phyloP scores from a whole-genome alignment of 2,113 vertebrate species.

The Holacanthus passer region DNA sequence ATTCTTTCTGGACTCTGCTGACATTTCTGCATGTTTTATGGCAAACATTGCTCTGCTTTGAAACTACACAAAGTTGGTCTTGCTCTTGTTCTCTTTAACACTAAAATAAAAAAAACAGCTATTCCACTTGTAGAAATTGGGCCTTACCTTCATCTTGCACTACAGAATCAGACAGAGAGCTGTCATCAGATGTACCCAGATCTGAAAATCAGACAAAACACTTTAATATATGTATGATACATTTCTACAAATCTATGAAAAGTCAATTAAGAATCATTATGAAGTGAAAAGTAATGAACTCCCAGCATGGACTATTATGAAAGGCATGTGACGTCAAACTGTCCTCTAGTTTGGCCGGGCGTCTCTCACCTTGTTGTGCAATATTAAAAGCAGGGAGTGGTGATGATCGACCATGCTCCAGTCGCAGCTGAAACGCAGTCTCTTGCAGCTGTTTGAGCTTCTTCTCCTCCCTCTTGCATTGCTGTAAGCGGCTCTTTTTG shows the following conservation, averaged over 20 bases:
- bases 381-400: constrained; percentile 77
- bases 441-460: constrained; percentile 89
- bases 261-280: neutral
- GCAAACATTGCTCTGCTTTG: neutral
- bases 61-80: constrained; percentile 1
- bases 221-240: neutral
- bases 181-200: constrained; percentile 86
- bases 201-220: constrained; percentile 72
- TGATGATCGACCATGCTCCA: constrained; percentile 76
- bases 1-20: neutral
- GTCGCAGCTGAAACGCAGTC: constrained; percentile 80
- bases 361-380: constrained; percentile 68
- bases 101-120: neutral
- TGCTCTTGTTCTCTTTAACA: neutral
- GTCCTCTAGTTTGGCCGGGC: neutral
- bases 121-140: neutral
- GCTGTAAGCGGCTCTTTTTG: constrained; percentile 86
- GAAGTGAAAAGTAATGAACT: neutral
- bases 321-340: neutral
- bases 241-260: neutral
- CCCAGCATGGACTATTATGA: neutral
- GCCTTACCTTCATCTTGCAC: constrained; percentile 88
- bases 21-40: neutral
- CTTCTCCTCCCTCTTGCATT: constrained; percentile 85
- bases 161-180: constrained; percentile 87